Evolutionary conservation across 2,888 invertebrate species (phyloP), one percentile per base, ranked within the genome.

Genomic region (Tetrapedia diversipes): DNA sequence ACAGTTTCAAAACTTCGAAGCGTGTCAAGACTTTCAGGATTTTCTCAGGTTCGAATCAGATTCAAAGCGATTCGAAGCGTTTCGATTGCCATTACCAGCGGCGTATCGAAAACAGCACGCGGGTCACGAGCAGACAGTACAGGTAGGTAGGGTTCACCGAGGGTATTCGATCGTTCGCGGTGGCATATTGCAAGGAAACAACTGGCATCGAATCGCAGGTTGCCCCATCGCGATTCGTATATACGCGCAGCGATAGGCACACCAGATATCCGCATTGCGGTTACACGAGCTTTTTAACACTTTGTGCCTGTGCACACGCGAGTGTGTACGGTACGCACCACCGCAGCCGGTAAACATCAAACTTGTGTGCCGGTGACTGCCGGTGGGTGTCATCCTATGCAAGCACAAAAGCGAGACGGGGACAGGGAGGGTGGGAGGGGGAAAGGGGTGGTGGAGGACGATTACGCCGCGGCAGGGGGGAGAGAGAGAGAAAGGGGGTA

Each of bases 261-360:
- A 72, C 72, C 79, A 77, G 83, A 84, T 84, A 87, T 84, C 85
- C 86, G 88, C 87, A 86, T 84, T 87, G 88, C 86, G 87, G 88
- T 87, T 83, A 81, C 77, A 76, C 81, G 82, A 82, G 80, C 77
- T 85, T 83, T 86, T 86, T 83, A 81, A 79, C 84, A 78, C 73
- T 76, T 84, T 77, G 80, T 69, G 68, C 78, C 53, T 37, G 69
- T 60, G 54, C 71, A 73, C 27, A 67, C 61, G 61, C 65, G 59
- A 53, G 37, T 61, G 73, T 77, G 72, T 83, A 70, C 72, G 79
- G 34, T 64, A 60, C 83, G 77, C 79, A 64, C 69, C 66, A 78
- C 74, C 74, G 79, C 74, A 77, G 79, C 72, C 72, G 11, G 83
- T 83, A 83, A 83, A 83, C 83, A 83, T 79, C 65, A 65, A 76